These are phyloP conservation scores for Albula glossodonta DNA, from an alignment of 2,113 vertebrate species.

Conservation along the genomic window DNA sequence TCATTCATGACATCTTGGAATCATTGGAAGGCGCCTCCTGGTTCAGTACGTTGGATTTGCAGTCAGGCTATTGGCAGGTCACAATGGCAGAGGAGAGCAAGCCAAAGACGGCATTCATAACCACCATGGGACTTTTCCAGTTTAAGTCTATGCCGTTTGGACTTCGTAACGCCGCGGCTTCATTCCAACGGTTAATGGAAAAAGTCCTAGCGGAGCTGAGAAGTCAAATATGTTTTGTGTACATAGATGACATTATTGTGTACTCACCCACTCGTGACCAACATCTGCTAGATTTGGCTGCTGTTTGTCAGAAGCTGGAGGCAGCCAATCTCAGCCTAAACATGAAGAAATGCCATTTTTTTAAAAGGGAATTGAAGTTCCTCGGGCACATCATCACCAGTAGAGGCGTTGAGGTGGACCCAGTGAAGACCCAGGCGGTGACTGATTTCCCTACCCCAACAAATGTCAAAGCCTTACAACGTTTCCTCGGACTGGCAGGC, in stretches of 20 bases:
- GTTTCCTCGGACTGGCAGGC: slow-evolving; percentile 24
- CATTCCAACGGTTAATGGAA: slow-evolving; percentile 23
- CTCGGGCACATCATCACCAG: slow-evolving; percentile 10
- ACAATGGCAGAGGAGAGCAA: slow-evolving; percentile 3
- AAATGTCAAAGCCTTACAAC: slow-evolving; percentile 4
- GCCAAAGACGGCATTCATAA: slow-evolving; percentile 24
- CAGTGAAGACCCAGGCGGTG: not conserved
- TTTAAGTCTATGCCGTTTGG: slow-evolving; percentile 14
- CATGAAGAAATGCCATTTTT: slow-evolving; percentile 13
- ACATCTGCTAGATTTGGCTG: not conserved
- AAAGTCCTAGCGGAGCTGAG: not conserved
- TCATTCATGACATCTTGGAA: slow-evolving; percentile 17
- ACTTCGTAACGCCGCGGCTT: not conserved
- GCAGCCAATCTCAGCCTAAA: not conserved
- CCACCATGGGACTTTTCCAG: slow-evolving; percentile 12
- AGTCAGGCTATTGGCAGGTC: slow-evolving; percentile 26
- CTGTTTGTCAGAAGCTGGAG: not conserved
- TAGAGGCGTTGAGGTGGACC: not conserved
- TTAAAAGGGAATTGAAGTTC: not conserved
- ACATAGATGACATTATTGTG: slow-evolving; percentile 21
- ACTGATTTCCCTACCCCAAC: not conserved
- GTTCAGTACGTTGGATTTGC: slow-evolving; percentile 15
- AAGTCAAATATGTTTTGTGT: slow-evolving; percentile 15
- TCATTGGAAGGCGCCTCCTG: slow-evolving; percentile 13
- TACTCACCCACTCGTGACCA: not conserved